Evolutionary conservation across 1,140 invertebrate species (phyloP).

Genomic region (Temnothorax nylanderi): DNA sequence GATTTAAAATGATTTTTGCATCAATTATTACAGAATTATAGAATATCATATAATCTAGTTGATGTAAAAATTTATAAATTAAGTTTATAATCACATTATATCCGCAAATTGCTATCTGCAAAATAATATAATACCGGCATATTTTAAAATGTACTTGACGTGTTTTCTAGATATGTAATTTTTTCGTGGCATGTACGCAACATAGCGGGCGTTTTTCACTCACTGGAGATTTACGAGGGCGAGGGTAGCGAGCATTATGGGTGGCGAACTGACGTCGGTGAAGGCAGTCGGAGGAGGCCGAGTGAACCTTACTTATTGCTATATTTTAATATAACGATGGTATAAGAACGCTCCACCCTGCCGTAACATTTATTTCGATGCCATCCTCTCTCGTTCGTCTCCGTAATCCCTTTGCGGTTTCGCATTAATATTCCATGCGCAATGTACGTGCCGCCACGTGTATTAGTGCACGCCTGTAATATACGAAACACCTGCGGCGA

Average conservation of each 20-base stretch:
- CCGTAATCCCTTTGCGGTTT: conserved; percentile 55
- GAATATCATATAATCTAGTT: not conserved
- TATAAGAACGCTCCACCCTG: conserved; percentile 76
- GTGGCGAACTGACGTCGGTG: conserved; percentile 61
- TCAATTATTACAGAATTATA: not conserved
- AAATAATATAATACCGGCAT: not conserved
- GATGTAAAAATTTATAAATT: not conserved
- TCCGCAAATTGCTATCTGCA: not conserved
- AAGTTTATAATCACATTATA: not conserved
- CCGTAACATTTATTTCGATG: conserved; percentile 79
- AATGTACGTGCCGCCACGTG: conserved; percentile 35
- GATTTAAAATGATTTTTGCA: not conserved
- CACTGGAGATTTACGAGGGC: conserved; percentile 62
- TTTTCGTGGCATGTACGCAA: conserved; percentile 26
- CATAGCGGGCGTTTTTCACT: conserved; percentile 40
- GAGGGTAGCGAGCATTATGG: conserved; percentile 57
- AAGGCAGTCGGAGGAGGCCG: conserved; percentile 61
- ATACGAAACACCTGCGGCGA: conserved; percentile 28
- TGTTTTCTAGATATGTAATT: conserved; percentile 23
- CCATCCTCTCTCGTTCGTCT: conserved; percentile 57
- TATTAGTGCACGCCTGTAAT: conserved; percentile 22
- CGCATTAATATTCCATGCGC: conserved; percentile 71
- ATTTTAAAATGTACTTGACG: not conserved
- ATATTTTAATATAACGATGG: conserved; percentile 83
- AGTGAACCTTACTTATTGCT: conserved; percentile 80